phyloP scores from a whole-genome alignment of 2,113 vertebrate genomes.

The Nycticryphes semicollaris region DNA sequence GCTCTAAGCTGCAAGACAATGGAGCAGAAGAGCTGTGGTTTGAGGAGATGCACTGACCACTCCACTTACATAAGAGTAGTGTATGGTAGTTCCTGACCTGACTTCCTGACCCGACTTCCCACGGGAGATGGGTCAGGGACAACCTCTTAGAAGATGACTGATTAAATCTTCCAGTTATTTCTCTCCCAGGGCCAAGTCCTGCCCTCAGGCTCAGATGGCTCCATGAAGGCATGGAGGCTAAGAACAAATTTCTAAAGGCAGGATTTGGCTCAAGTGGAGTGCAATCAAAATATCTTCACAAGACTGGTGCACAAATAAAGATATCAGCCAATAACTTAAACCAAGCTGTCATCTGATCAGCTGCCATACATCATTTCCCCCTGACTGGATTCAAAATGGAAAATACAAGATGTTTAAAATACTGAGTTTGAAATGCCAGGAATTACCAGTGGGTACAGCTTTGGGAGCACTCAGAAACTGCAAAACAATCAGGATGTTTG shows the following conservation, averaged over 20 bases:
- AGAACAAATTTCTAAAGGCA: neutral
- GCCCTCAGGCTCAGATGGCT: neutral
- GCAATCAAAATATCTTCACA: slow-evolving; percentile 49
- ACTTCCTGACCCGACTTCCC: neutral
- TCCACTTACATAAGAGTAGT: neutral
- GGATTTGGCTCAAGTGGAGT: slow-evolving; percentile 26
- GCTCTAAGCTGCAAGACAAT: neutral
- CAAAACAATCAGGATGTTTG: slow-evolving; percentile 7
- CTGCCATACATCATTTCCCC: slow-evolving; percentile 62
- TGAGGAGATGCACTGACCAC: neutral
- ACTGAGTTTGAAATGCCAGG: slow-evolving; percentile 31
- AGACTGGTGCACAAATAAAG: slow-evolving; percentile 38
- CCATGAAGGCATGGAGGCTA: neutral
- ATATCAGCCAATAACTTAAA: slow-evolving; percentile 58
- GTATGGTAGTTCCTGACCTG: neutral
- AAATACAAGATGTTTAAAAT: slow-evolving; percentile 67
- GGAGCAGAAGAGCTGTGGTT: neutral
- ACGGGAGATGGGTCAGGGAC: neutral
- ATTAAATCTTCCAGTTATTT: neutral
- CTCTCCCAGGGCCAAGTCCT: neutral
- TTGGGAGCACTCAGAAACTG: slow-evolving; percentile 5
- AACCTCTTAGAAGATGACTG: neutral
- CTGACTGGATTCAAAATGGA: slow-evolving; percentile 50
- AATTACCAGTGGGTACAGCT: slow-evolving; percentile 1
- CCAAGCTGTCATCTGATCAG: slow-evolving; percentile 60